Percentiles rank a stretch among this genome's conserved stretches.
These are phyloP conservation scores for Caenorhabditis latens DNA, from an alignment of 1,140 invertebrate genomes.

Conservation along the genomic window DNA sequence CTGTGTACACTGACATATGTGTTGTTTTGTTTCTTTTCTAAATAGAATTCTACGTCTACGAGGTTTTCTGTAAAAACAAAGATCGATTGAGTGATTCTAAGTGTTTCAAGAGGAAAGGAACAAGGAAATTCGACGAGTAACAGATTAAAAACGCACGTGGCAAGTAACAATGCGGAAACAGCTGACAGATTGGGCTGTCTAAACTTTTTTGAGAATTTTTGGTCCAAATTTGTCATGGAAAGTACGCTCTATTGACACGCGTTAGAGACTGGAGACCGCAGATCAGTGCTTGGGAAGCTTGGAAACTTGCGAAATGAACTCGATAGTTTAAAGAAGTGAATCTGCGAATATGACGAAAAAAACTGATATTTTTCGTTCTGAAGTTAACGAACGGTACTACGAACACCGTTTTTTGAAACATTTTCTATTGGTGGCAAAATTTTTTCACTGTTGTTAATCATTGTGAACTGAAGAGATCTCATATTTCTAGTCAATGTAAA, in stretches of 20 bases:
- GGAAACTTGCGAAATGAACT: background rate
- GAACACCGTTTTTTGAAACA: too few relatives aligned
- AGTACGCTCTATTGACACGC: constrained; percentile 14
- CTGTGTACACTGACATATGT: constrained; percentile 27
- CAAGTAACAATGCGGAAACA: background rate
- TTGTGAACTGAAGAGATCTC: too few relatives aligned
- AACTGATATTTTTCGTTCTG: too few relatives aligned
- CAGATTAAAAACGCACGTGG: constrained; percentile 1
- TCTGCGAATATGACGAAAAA: too few relatives aligned
- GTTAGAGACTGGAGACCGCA: constrained; percentile 2
- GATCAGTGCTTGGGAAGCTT: background rate
- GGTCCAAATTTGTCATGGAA: background rate
- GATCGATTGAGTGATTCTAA: background rate
- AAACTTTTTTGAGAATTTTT: background rate
- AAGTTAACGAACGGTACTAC: too few relatives aligned
- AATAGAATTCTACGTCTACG: background rate
- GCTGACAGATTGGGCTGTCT: constrained; percentile 18
- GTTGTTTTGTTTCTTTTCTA: background rate
- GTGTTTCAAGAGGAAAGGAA: background rate
- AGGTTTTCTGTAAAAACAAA: background rate
- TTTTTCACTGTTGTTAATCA: too few relatives aligned
- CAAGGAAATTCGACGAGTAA: background rate
- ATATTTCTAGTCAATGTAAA: too few relatives aligned
- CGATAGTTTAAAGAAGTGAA: too few relatives aligned
- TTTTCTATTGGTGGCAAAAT: too few relatives aligned